Conservation (phyloP, 2,797 vertebrate species). For the Manis crassicaudata region DNA sequence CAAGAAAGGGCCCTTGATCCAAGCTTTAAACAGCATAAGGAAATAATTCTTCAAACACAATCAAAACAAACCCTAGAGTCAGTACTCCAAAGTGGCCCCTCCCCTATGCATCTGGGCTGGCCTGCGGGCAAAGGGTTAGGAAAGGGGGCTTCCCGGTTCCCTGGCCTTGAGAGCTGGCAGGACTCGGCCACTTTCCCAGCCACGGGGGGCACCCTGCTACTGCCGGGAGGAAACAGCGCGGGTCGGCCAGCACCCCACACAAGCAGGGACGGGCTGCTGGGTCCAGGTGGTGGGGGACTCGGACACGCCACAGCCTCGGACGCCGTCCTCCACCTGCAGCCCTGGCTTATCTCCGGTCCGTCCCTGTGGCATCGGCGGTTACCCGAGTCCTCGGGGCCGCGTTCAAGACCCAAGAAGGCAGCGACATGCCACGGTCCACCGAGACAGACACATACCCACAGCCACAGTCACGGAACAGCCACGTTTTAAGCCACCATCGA, state of each 20-base stretch:
- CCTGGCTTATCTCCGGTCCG: no score
- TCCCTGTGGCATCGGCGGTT: no score
- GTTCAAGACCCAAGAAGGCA: background rate
- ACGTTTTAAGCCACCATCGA: no score
- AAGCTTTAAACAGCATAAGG: background rate
- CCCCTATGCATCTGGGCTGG: accelerated
- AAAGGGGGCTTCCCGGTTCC: background rate
- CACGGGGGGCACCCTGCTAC: no score
- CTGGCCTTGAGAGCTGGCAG: background rate
- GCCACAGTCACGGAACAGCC: background rate
- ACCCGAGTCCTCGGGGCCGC: accelerated
- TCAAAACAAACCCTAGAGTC: no score
- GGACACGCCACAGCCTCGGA: no score
- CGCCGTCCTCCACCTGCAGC: no score
- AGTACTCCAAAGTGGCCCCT: background rate
- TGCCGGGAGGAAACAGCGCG: no score
- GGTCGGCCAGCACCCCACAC: no score
- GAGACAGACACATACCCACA: background rate
- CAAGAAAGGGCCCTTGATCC: background rate
- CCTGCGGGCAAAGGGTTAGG: background rate
- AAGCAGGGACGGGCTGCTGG: no score
- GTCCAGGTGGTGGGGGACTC: no score
- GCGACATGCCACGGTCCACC: background rate
- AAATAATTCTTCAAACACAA: background rate
- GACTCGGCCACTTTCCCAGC: no score